Evolutionary conservation across 2,113 vertebrate genomes (phyloP).

Genomic region (Myodes glareolus): DNA sequence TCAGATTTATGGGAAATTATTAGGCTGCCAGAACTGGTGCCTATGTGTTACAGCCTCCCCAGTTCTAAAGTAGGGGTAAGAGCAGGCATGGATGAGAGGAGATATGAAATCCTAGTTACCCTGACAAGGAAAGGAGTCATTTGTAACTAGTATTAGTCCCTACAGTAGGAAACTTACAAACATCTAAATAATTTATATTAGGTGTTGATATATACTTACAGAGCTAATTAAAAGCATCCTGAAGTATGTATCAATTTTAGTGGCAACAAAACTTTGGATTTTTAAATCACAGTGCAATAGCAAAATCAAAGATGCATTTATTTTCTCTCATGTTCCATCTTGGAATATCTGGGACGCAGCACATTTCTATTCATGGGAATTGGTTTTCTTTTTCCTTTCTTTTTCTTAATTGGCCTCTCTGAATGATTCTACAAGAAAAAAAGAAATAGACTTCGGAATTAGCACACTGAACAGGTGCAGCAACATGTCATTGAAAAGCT

Average conservation of each 20-base stretch:
- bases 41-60: neutral
- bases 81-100: neutral
- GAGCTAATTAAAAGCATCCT: conserved; percentile 23
- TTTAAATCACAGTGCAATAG: conserved; percentile 10
- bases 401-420: conserved; percentile 63
- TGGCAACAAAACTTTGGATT: conserved; percentile 10
- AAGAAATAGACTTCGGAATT: conserved; percentile 71
- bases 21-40: neutral
- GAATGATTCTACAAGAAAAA: conserved; percentile 67
- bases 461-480: conserved; percentile 66
- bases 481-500: conserved; percentile 57
- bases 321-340: conserved; percentile 23
- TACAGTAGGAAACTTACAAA: conserved; percentile 12
- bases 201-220: conserved; percentile 38
- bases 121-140: neutral
- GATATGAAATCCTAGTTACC: neutral
- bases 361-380: conserved; percentile 62
- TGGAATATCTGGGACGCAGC: conserved; percentile 28
- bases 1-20: neutral
- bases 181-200: conserved; percentile 28
- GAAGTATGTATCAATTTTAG: neutral
- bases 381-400: neutral
- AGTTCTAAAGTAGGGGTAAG: conserved; percentile 15
- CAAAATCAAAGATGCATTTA: conserved; percentile 58
- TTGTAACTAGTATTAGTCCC: neutral